A percentile compares a stretch with the other conserved stretches of the same genome.
Conservation (phyloP, 2,888 invertebrate species). For the Protophormia terraenovae region DNA sequence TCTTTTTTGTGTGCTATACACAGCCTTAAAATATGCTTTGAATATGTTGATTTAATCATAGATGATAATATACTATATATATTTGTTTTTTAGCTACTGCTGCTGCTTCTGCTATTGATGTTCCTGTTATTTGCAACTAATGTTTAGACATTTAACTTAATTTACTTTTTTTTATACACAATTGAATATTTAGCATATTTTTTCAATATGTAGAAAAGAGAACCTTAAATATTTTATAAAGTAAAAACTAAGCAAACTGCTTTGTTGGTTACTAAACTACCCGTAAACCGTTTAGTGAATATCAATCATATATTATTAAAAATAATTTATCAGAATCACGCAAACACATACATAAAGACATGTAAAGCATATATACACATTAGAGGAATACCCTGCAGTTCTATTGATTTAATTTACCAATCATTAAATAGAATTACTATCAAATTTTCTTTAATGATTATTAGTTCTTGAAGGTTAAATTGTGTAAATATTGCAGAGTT, state of each 20-base stretch:
- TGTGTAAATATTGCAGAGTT: too few species aligned
- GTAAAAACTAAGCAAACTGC: neutral
- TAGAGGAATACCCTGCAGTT: too few species aligned
- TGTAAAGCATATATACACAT: neutral
- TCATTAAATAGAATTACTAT: too few species aligned
- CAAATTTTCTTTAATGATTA: too few species aligned
- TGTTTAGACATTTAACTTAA: neutral
- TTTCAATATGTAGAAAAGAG: neutral
- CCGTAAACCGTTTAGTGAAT: constrained; percentile 42
- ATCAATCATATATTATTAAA: constrained; percentile 57
- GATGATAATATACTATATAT: neutral
- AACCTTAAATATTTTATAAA: neutral
- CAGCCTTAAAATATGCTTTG: constrained; percentile 7
- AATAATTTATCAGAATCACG: constrained; percentile 25
- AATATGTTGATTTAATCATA: neutral
- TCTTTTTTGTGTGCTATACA: too few species aligned
- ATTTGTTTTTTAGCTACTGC: neutral
- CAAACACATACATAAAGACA: neutral
- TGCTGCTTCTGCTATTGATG: neutral
- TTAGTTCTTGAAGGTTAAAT: too few species aligned
- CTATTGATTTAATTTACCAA: too few species aligned
- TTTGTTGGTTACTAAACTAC: neutral
- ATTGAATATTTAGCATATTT: constrained; percentile 40
- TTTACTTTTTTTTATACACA: constrained; percentile 40
- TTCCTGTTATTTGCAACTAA: neutral